Percentiles rank a stretch among this genome's conserved stretches.
Conservation (phyloP, 2,888 invertebrate genomes). For the Cryptocheilus praepositus region DNA sequence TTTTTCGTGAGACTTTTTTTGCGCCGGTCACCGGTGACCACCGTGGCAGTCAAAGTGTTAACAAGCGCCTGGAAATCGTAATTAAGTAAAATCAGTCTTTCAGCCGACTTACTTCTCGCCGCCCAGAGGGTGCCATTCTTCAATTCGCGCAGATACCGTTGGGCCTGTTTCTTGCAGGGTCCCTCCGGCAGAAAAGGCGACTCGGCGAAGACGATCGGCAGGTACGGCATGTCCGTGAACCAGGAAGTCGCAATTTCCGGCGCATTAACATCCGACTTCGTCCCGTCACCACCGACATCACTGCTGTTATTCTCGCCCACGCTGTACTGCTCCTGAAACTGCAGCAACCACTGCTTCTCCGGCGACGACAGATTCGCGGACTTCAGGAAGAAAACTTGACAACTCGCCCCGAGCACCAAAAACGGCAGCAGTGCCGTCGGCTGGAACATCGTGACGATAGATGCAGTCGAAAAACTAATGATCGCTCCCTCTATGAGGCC, state of each 20-base stretch:
- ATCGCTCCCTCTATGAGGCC: too few relatives aligned
- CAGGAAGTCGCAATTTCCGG: constrained; percentile 22
- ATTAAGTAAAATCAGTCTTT: too few relatives aligned
- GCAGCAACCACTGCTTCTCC: constrained; percentile 17
- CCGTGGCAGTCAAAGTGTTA: too few relatives aligned
- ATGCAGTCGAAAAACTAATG: too few relatives aligned
- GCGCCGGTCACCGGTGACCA: too few relatives aligned
- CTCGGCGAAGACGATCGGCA: constrained; percentile 54
- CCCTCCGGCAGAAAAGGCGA: constrained; percentile 54
- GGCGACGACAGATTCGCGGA: constrained; percentile 1
- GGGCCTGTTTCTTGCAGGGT: constrained; percentile 56
- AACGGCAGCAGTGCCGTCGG: too few relatives aligned
- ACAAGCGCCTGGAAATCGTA: too few relatives aligned
- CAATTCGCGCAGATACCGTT: constrained; percentile 54
- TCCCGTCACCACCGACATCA: not conserved
- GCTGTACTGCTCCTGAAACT: constrained; percentile 8
- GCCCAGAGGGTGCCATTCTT: constrained; percentile 65
- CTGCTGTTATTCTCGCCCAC: not conserved
- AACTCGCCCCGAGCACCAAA: not conserved
- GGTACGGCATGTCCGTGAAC: constrained; percentile 53
- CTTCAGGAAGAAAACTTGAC: not conserved
- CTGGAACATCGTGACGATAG: too few relatives aligned
- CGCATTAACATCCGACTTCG: not conserved
- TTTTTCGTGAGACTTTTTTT: too few relatives aligned
- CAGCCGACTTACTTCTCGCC: constrained; percentile 57